Evolutionary conservation across 1,140 invertebrate genomes (phyloP), one percentile per base, ranked within the genome.

Genomic region (Aricia agestis): DNA sequence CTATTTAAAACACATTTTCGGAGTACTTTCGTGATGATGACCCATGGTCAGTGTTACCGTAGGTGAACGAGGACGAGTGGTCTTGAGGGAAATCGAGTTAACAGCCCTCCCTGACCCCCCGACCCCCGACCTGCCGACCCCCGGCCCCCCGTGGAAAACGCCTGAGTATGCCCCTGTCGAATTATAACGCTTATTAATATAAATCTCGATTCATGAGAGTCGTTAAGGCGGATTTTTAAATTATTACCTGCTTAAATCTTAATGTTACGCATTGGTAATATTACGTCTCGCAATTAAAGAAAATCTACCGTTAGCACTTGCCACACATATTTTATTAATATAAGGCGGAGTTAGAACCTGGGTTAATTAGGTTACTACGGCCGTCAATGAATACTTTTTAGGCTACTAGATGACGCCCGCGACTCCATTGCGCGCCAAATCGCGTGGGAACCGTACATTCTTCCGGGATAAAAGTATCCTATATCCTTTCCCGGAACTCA

Each of bases 1-100:
- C 45, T 52, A 52, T 52, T 52, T 15, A 13, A 52, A 13, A 13
- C 13, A 42, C 11, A 52, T 13, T 52, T 52, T 52, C 6, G 6
- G 45, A 52, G 45, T 52, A 15, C 1, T 13, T 13, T 52, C 11
- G 13, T 52, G 45, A 52, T 52, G 45, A 52, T 52, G 45, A 15
- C 45, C 7, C 45, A 15, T 13, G 45, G 45, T 52, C 45, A 52
- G 45, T 52, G 13, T 52, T 52, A 52, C 1, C 10, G 45, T 11
- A 9, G 45, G 45, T 9, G 36, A 36, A 36, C 36, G 36, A 36
- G 36, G 36, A 9, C 36, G 36, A 36, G 36, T 36, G 13, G 45
- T 52, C 52, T 36, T 58, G 41, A 17, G 70, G 69, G 70, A 71
- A 73, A 73, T 73, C 58, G 66, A 72, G 70, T 73, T 76, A 69